Conservation (phyloP, 1,140 invertebrate genomes). For the Drosophila persimilis region DNA sequence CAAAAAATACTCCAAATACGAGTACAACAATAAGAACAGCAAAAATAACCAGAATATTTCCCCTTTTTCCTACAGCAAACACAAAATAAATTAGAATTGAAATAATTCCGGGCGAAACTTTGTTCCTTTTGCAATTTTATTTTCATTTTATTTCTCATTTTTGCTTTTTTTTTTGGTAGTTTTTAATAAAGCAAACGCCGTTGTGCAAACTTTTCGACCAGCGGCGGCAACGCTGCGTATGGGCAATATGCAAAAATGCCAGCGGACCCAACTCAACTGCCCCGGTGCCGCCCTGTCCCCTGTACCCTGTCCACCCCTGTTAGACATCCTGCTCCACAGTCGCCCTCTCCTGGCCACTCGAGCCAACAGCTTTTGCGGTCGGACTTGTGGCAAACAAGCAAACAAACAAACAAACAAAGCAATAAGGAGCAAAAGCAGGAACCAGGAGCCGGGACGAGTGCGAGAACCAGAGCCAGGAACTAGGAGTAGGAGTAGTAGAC, state of each 20-base stretch:
- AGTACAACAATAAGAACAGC: too few species aligned
- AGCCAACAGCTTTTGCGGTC: slow-evolving; percentile 68
- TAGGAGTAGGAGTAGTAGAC: background rate
- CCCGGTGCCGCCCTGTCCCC: background rate
- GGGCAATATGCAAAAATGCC: slow-evolving; percentile 79
- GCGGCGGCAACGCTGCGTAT: slow-evolving; percentile 74
- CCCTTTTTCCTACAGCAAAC: slow-evolving; percentile 55
- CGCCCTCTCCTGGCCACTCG: background rate
- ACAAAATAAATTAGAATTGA: slow-evolving; percentile 82
- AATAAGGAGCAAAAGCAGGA: slow-evolving; percentile 60
- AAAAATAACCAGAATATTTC: slow-evolving; percentile 54
- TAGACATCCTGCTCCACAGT: too few species aligned
- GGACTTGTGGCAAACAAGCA: slow-evolving; percentile 71
- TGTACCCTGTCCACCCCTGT: background rate
- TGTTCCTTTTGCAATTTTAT: slow-evolving; percentile 41
- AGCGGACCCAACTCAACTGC: slow-evolving; percentile 35
- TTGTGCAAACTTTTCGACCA: slow-evolving; percentile 67
- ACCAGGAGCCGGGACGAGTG: slow-evolving; percentile 24
- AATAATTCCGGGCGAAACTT: slow-evolving; percentile 74
- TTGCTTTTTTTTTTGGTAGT: slow-evolving; percentile 46
- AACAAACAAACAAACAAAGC: slow-evolving; percentile 78
- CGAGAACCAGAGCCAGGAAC: background rate
- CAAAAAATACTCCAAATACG: slow-evolving; percentile 26
- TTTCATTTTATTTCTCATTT: slow-evolving; percentile 34
- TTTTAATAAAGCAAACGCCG: slow-evolving; percentile 81